phyloP scores from a whole-genome alignment of 2,113 vertebrate species.

The Hippocampus guttulatus region DNA sequence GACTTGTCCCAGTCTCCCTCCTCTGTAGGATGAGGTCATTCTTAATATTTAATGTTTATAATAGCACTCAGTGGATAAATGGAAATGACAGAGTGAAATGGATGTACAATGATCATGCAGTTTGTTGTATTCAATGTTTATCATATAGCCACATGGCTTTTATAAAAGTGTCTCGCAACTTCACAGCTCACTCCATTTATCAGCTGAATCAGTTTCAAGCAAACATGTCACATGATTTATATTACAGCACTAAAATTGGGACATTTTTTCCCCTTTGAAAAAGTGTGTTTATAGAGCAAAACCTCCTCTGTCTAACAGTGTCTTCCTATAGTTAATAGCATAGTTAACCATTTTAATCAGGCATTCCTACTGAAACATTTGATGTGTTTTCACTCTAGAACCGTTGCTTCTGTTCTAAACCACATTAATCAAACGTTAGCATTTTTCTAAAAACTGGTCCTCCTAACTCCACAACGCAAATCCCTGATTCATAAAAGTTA shows the following conservation, averaged over 20 bases:
- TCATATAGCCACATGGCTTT: not conserved
- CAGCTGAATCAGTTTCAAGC: slow-evolving; percentile 6
- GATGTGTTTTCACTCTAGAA: not conserved
- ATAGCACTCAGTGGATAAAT: slow-evolving; percentile 39
- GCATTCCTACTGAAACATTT: not conserved
- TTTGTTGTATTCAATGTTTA: not conserved
- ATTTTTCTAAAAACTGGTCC: too few species aligned
- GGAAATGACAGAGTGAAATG: slow-evolving; percentile 19
- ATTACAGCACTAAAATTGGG: not conserved
- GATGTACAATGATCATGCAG: slow-evolving; percentile 35
- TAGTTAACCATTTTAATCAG: not conserved
- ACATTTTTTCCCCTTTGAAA: not conserved
- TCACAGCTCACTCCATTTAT: not conserved
- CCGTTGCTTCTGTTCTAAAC: not conserved
- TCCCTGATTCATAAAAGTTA: not conserved
- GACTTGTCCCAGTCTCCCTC: slow-evolving; percentile 34
- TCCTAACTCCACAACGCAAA: too few species aligned
- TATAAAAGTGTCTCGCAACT: not conserved
- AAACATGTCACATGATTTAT: slow-evolving; percentile 1
- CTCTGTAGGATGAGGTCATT: slow-evolving; percentile 34
- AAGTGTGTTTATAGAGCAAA: not conserved
- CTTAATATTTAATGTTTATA: slow-evolving; percentile 57
- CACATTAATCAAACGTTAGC: too few species aligned
- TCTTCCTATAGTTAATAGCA: not conserved
- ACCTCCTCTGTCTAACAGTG: not conserved